phyloP scores from a whole-genome alignment of 2,888 invertebrate species.

The Ryuthela nishihirai region DNA sequence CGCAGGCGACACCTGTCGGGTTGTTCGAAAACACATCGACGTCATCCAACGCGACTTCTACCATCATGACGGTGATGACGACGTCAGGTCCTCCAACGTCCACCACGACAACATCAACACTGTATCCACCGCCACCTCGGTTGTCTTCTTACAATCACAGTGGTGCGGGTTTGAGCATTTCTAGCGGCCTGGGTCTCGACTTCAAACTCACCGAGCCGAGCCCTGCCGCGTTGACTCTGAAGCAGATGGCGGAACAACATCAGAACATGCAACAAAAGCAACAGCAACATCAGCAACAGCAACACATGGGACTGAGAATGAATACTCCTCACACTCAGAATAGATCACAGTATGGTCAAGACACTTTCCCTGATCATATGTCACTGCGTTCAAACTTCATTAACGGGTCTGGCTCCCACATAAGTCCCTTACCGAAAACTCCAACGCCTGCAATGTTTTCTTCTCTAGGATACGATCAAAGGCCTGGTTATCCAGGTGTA shows the following conservation, averaged over 20 bases:
- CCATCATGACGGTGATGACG: neutral
- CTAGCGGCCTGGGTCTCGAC: constrained; percentile 30
- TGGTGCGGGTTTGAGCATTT: neutral
- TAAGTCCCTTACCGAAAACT: too few relatives aligned
- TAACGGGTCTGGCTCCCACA: too few relatives aligned
- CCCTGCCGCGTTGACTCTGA: constrained; percentile 89
- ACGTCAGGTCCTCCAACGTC: constrained; percentile 43
- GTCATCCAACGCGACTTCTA: constrained; percentile 7
- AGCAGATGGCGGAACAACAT: constrained; percentile 96
- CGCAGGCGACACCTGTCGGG: constrained; percentile 2
- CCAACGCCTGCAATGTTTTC: too few relatives aligned
- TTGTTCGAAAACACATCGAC: constrained; percentile 16
- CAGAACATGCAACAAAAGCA: constrained; percentile 61
- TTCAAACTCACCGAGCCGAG: constrained; percentile 53
- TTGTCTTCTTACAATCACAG: constrained; percentile 11
- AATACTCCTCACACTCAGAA: constrained; percentile 1
- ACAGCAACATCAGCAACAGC: constrained; percentile 17
- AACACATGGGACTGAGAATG: too few relatives aligned
- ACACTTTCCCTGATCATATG: constrained; percentile 9
- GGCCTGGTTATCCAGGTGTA: too few relatives aligned
- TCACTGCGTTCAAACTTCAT: constrained; percentile 5
- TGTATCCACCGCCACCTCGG: constrained; percentile 7
- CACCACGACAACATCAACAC: constrained; percentile 12
- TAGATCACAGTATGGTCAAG: constrained; percentile 12
- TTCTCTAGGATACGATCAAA: too few relatives aligned